Evolutionary conservation across 2,888 invertebrate genomes (phyloP).

Genomic region (Oegoconia quadripuncta): DNA sequence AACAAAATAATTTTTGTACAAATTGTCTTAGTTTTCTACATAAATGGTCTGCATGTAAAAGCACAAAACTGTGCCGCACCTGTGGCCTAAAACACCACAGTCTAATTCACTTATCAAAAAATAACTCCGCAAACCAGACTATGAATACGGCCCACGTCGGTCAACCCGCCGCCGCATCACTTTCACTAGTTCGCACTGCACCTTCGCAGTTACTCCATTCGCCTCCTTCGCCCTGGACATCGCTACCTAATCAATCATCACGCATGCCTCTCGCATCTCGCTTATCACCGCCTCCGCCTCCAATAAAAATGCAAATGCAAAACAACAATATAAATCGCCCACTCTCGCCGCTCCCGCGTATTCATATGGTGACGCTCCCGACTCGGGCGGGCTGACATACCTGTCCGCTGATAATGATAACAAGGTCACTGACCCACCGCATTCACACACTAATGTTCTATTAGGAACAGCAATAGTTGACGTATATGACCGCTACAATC

Average conservation of each 20-base stretch:
- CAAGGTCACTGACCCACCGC: too few species aligned
- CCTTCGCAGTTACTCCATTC: neutral
- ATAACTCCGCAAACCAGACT: neutral
- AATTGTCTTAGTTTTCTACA: constrained; percentile 4
- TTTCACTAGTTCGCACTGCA: neutral
- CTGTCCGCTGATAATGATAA: too few species aligned
- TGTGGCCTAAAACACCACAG: neutral
- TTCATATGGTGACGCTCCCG: too few species aligned
- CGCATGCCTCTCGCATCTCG: too few species aligned
- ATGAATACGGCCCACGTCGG: too few species aligned
- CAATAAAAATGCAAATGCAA: too few species aligned
- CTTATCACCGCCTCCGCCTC: too few species aligned
- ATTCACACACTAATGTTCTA: neutral
- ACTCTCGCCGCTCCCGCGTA: too few species aligned
- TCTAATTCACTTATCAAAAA: neutral
- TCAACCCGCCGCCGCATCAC: neutral
- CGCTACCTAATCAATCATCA: neutral
- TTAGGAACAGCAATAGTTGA: neutral
- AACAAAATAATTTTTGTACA: constrained; percentile 1
- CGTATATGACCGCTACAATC: neutral
- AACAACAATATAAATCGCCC: too few species aligned
- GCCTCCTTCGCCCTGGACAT: neutral
- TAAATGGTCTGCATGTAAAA: neutral
- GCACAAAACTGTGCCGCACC: neutral
- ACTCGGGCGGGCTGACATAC: too few species aligned